Evolutionary conservation across 2,797 vertebrate species (phyloP).

Genomic region (Strix occidentalis): DNA sequence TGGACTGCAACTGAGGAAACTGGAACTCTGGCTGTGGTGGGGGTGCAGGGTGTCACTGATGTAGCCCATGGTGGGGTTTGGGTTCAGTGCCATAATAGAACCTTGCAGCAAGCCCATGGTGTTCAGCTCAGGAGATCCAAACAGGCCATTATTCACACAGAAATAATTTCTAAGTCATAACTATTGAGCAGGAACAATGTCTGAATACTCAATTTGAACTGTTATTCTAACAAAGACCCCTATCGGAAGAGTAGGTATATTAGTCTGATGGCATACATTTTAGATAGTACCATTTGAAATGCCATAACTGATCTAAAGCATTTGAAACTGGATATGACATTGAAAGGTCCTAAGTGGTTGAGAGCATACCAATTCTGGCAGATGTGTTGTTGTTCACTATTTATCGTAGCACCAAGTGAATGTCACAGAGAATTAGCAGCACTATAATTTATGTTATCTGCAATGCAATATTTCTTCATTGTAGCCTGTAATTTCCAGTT

Average conservation of each 20-base stretch:
- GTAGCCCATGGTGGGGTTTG: background rate
- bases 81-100: background rate
- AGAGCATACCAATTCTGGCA: background rate
- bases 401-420: background rate
- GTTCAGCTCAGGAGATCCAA: background rate
- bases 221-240: background rate
- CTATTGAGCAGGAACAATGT: background rate
- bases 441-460: background rate
- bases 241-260: background rate
- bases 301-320: background rate
- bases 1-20: background rate
- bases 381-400: background rate
- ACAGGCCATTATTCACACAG: background rate
- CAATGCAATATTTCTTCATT: background rate
- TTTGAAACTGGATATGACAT: background rate
- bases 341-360: background rate
- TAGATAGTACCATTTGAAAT: background rate
- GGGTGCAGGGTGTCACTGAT: background rate
- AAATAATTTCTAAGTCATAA: background rate
- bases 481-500: background rate
- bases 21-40: background rate
- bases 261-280: background rate
- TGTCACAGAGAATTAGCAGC: background rate
- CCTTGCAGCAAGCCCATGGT: background rate
- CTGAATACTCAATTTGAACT: background rate